Evolutionary conservation across 2,797 vertebrate genomes (phyloP), one percentile per base, ranked within the genome.

Genomic region (Microctenopoma lineatum): DNA sequence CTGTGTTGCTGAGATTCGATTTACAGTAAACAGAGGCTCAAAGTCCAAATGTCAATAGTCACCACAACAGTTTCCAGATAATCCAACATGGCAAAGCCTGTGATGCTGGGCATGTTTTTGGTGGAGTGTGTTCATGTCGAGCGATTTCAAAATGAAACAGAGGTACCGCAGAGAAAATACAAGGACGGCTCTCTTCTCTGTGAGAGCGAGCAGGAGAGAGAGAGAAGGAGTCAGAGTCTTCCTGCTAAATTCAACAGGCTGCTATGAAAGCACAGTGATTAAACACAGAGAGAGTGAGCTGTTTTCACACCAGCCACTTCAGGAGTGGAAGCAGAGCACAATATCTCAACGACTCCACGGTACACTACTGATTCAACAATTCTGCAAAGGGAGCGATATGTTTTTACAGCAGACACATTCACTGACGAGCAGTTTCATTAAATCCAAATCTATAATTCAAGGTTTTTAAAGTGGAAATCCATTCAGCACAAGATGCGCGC

Each of bases 221-320:
- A 32, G 21, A 29, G 27, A 34, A 61, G 62, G 76, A 85, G 67
- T 76, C 57, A 64, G 84, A 83, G 73, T 63, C 64, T 81, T 84
- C 75, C 84, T 91, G 92, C 85, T 87, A 93, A 93, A 94, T 93
- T 94, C 93, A 90, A 89, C 91, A 89, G 78, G 80, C 77, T 75
- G 79, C 81, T 91, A 90, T 89, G 89, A 94, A 94, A 89, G 86
- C 89, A 85, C 84, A 84, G 87, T 91, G 86, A 85, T 89, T 81
- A 82, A 87, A 87, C 68, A 90, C 57, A 71, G 63, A 80, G 76
- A 27, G 73, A 78, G 77, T 8, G 75, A 78, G 70, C 77, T 4
- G 77, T 66, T 81, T 63, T 76, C 72, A 85, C 72, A 89, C 39
- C 80, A 78, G 78, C 73, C 78, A 63, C 75, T 70, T 77, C 63